Percentiles rank a stretch among this genome's conserved stretches.
Conservation (phyloP, 2,888 invertebrate genomes). For the Pachydiplax longipennis region DNA sequence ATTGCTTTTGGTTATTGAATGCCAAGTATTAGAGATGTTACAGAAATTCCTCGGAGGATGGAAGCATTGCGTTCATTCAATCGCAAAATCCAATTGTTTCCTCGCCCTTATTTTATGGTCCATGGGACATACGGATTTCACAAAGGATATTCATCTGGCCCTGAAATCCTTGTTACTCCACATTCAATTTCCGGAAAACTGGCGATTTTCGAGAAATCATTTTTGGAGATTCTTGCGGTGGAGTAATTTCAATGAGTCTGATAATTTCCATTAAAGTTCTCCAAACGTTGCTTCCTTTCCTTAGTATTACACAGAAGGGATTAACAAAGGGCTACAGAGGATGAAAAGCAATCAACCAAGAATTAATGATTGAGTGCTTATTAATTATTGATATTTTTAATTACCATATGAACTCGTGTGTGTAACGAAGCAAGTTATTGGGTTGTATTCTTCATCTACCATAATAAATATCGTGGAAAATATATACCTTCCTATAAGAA, state of each 20-base stretch:
- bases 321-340: no score
- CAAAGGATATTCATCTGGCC: neutral
- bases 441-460: no score
- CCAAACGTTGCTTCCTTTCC: no score
- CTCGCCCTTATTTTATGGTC: neutral
- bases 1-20: neutral
- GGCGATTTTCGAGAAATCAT: neutral
- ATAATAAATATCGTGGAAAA: no score
- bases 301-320: no score
- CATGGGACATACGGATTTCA: neutral
- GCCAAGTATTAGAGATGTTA: neutral
- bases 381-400: no score
- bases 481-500: no score
- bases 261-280: no score
- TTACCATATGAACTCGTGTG: no score
- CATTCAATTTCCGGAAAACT: neutral
- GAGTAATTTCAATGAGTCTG: neutral
- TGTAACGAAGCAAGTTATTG: no score
- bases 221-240: neutral
- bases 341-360: no score
- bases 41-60: neutral
- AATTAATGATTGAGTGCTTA: no score
- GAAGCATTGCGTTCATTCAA: neutral
- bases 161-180: neutral
- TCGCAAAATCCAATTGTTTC: neutral